Evolutionary conservation across 2,797 vertebrate genomes (phyloP).

Genomic region (Hemitrygon akajei): DNA sequence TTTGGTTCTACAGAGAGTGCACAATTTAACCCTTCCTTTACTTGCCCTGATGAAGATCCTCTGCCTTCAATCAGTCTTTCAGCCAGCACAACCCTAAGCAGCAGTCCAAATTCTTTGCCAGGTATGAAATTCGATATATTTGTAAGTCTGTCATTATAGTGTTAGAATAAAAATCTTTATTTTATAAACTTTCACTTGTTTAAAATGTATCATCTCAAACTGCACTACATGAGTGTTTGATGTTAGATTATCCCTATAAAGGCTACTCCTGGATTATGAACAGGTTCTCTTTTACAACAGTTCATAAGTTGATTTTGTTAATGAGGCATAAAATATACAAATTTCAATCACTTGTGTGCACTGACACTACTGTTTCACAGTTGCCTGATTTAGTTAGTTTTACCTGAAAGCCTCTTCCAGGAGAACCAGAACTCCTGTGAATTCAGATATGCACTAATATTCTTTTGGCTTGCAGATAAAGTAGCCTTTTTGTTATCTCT

Average conservation of each 20-base stretch:
- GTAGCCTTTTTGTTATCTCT: not conserved
- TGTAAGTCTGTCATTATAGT: not conserved
- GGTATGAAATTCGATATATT: constrained; percentile 49
- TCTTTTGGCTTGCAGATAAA: not conserved
- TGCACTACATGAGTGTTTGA: not conserved
- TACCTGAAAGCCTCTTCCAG: not conserved
- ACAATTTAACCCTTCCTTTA: constrained; percentile 42
- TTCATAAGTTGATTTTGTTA: too few species aligned
- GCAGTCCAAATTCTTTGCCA: constrained; percentile 68
- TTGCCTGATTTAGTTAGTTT: not conserved
- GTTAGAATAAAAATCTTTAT: not conserved
- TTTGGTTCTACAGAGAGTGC: constrained; percentile 63
- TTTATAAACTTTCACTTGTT: not conserved
- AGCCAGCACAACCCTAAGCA: constrained; percentile 65
- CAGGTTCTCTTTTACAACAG: too few species aligned
- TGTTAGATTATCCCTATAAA: not conserved
- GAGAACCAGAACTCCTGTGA: not conserved
- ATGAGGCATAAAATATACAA: too few species aligned
- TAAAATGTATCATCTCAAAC: not conserved
- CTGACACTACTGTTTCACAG: not conserved
- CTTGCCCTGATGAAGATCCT: constrained; percentile 48
- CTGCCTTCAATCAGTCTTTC: constrained; percentile 51
- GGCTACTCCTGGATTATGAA: too few species aligned
- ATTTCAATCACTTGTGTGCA: too few species aligned
- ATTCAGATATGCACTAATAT: not conserved